Conservation (phyloP, 35 echinoderm and acorn worm genomes). For the Apostichopus parvimensis region DNA sequence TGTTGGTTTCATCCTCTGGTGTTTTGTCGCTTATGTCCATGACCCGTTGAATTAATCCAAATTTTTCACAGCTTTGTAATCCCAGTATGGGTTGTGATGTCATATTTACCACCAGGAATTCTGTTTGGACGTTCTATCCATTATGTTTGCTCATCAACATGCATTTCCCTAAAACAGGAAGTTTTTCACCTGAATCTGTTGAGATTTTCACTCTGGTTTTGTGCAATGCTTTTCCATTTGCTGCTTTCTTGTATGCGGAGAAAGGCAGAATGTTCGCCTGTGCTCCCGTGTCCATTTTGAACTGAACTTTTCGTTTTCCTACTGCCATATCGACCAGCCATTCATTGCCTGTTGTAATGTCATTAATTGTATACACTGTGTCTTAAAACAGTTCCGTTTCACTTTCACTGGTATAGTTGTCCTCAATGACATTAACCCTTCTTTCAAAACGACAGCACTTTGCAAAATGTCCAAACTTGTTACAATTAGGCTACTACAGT, state of each 20-base stretch:
- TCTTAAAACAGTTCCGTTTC: not conserved
- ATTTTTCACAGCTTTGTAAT: not conserved
- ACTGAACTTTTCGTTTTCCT: too few species aligned
- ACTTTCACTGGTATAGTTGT: slow-evolving; percentile 32
- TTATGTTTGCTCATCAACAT: slow-evolving; percentile 9
- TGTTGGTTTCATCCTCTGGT: not conserved
- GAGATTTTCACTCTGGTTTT: too few species aligned
- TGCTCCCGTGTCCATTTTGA: too few species aligned
- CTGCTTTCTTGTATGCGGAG: too few species aligned
- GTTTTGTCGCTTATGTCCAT: not conserved
- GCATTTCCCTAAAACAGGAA: slow-evolving; percentile 49
- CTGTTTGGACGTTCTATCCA: not conserved
- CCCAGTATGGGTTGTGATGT: slow-evolving; percentile 36
- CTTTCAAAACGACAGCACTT: slow-evolving; percentile 30
- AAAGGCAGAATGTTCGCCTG: too few species aligned
- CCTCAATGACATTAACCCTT: slow-evolving; percentile 23
- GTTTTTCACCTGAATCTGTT: too few species aligned
- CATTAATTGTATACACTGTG: too few species aligned
- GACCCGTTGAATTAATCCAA: slow-evolving; percentile 1
- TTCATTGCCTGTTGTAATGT: too few species aligned
- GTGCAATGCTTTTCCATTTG: too few species aligned
- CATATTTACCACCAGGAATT: slow-evolving; percentile 31
- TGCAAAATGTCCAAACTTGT: slow-evolving; percentile 21
- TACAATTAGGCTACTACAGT: slow-evolving; percentile 39
- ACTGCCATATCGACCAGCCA: too few species aligned